Percentiles rank a stretch among this genome's conserved stretches.
Conservation (phyloP, 2,797 vertebrate genomes). For the Pseudochaenichthys georgianus region DNA sequence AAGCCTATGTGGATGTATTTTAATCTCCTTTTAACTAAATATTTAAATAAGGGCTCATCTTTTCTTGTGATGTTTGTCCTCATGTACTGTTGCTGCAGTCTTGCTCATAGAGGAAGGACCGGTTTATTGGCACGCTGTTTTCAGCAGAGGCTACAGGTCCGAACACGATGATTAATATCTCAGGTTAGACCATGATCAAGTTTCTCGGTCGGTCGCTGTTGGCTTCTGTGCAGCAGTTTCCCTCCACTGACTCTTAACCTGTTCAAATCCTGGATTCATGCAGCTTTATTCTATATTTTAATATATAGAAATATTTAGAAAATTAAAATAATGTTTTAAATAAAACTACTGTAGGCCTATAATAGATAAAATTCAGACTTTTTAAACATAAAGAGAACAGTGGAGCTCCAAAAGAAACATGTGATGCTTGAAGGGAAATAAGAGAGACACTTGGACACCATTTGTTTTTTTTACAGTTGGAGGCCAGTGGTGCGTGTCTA, state of each 20-base stretch:
- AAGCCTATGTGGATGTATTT: not conserved
- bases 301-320: too few relatives aligned
- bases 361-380: not conserved
- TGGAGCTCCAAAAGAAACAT: not conserved
- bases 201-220: conserved; percentile 43
- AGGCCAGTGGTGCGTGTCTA: conserved; percentile 76
- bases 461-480: conserved; percentile 58
- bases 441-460: conserved; percentile 43
- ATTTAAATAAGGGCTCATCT: conserved; percentile 23
- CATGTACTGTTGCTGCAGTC: conserved; percentile 34
- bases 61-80: conserved; percentile 51
- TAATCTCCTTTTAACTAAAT: conserved; percentile 4
- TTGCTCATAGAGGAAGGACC: conserved; percentile 69
- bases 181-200: conserved; percentile 55
- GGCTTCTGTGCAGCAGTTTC: conserved; percentile 17
- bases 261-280: not conserved
- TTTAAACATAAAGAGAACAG: not conserved
- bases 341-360: not conserved
- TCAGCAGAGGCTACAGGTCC: conserved; percentile 76
- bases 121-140: conserved; percentile 72
- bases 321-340: not conserved
- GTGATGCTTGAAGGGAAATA: conserved; percentile 29
- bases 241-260: not conserved
- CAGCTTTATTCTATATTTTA: not conserved
- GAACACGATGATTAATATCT: conserved; percentile 78